Conservation (phyloP, 2,113 vertebrate species). For the Ciconia stormi region DNA sequence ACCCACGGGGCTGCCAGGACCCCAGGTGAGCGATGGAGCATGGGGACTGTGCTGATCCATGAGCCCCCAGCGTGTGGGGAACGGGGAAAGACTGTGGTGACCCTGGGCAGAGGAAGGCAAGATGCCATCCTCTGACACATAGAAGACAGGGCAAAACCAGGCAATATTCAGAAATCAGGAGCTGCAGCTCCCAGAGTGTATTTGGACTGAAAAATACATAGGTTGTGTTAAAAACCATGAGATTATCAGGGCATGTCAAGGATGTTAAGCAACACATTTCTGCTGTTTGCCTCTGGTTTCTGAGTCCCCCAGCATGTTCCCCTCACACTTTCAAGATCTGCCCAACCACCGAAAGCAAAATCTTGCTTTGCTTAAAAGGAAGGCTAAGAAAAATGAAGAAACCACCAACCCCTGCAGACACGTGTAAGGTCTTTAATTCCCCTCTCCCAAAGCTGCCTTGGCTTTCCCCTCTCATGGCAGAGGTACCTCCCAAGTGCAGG, state of each 20-base stretch:
- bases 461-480: not conserved
- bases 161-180: not conserved
- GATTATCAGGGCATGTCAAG: not conserved
- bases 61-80: fast-evolving
- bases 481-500: not conserved
- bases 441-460: not conserved
- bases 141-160: not conserved
- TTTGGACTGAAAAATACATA: not conserved
- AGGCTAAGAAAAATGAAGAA: not conserved
- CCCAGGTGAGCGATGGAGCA: fast-evolving
- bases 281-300: not conserved
- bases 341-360: not conserved
- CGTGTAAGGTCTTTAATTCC: not conserved
- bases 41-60: fast-evolving
- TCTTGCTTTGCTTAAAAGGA: not conserved
- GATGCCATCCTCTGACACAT: not conserved
- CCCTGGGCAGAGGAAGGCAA: not conserved
- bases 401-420: not conserved
- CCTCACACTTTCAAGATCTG: not conserved
- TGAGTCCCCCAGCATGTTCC: not conserved
- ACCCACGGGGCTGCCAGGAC: fast-evolving
- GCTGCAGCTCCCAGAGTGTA: not conserved
- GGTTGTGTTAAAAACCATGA: not conserved
- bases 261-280: not conserved
- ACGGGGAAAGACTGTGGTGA: not conserved